A percentile compares a stretch with the other conserved stretches of the same genome.
phyloP scores from a whole-genome alignment of 2,888 invertebrate genomes.

The Eupithecia abbreviata region DNA sequence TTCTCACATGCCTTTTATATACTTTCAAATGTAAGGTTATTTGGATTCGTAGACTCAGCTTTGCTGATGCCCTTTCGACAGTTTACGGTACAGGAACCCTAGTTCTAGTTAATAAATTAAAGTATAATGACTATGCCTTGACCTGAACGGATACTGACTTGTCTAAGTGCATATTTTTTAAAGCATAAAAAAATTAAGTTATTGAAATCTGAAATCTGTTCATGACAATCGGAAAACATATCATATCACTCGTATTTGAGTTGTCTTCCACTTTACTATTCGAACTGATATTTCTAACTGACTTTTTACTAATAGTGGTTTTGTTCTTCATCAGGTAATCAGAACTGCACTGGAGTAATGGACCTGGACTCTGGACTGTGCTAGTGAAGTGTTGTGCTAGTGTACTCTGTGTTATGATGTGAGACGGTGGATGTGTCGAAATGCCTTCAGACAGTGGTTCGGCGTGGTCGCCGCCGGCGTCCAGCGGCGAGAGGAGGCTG shows the following conservation, averaged over 20 bases:
- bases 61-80: not conserved
- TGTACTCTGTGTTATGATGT: slow-evolving; percentile 67
- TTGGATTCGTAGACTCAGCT: not conserved
- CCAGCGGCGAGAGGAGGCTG: slow-evolving; percentile 77
- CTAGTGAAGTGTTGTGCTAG: slow-evolving; percentile 69
- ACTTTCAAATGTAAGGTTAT: not conserved
- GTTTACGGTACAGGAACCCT: not conserved
- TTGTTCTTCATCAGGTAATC: slow-evolving; percentile 65
- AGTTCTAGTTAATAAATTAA: not conserved
- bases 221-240: not conserved
- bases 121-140: too few relatives aligned
- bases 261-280: not conserved
- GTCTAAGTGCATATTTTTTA: too few relatives aligned
- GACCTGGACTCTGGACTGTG: slow-evolving; percentile 66
- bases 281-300: not conserved
- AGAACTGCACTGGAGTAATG: slow-evolving; percentile 27
- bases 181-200: too few relatives aligned
- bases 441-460: slow-evolving; percentile 81
- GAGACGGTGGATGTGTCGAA: slow-evolving; percentile 67
- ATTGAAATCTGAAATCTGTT: too few relatives aligned
- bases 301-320: slow-evolving; percentile 22
- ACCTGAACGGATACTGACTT: too few relatives aligned
- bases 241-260: not conserved
- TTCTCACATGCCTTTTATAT: not conserved
- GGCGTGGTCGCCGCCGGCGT: slow-evolving; percentile 80